phyloP scores from a whole-genome alignment of 2,797 vertebrate species.

The Mionectes olivaceus region DNA sequence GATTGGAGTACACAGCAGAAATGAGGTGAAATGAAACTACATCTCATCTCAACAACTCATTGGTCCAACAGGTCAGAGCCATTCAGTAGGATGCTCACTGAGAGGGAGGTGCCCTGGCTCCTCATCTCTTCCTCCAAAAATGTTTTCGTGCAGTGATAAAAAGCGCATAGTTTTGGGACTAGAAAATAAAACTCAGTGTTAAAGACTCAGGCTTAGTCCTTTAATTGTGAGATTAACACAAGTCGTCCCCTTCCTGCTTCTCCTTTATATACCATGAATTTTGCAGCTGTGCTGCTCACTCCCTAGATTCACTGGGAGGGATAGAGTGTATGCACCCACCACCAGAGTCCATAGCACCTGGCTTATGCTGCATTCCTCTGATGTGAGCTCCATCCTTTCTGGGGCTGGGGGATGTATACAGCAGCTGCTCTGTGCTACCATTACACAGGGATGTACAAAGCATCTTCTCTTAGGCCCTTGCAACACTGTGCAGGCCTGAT shows the following conservation, averaged over 20 bases:
- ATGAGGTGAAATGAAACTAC: not conserved
- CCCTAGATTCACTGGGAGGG: not conserved
- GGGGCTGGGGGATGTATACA: not conserved
- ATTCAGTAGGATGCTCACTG: not conserved
- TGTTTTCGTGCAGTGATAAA: not conserved
- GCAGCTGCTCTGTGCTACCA: not conserved
- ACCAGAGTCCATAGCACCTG: not conserved
- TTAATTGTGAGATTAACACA: not conserved
- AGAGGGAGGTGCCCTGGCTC: not conserved
- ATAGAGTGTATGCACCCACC: accelerated
- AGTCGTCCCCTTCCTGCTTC: not conserved
- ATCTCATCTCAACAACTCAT: accelerated
- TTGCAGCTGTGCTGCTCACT: not conserved
- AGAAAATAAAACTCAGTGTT: not conserved
- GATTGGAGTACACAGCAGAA: not conserved
- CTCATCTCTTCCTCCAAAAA: not conserved
- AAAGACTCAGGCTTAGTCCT: not conserved
- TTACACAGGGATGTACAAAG: not conserved
- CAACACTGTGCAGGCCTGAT: not conserved
- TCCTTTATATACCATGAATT: not conserved
- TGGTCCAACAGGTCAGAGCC: not conserved
- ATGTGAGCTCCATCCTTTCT: not conserved
- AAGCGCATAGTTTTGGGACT: not conserved
- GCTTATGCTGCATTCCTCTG: not conserved
- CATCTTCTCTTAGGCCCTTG: not conserved